Evolutionary conservation across 2,888 invertebrate species (phyloP), one percentile per base, ranked within the genome.

Genomic region (Drosophila birchii): DNA sequence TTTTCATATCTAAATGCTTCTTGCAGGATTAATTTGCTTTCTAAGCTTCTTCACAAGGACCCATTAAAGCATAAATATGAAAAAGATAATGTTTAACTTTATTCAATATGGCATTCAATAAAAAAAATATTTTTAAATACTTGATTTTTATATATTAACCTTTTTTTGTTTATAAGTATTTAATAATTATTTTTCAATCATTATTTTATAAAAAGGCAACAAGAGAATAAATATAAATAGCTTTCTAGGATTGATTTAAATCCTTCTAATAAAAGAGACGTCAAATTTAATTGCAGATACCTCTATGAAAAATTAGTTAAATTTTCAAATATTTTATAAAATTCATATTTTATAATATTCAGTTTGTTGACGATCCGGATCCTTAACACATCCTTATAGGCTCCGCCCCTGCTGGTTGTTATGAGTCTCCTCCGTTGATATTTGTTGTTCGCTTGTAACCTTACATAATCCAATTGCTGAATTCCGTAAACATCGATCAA

Each of bases 391-490:
- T 29, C 29, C 3, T 34, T 3, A 51, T 51, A 49, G 29, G 20
- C 11, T 1, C 12, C 20, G 41, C 11, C 23, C 39, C 32, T 62
- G 75, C 73, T 57, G 63, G 70, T 68, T 55, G 81, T 72, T 86
- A 64, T 53, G 60, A 67, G 11, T 18, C 45, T 3, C 5, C 26
- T 26, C 8, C 26, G 1, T 4, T 12, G 49, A 32, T 32, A 58
- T 72, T 79, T 70, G 77, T 45, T 73, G 66, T 54, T 51, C 39
- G 47, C 29, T 23, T 23, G 34, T 66, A 29, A 51, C 60, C 76
- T 83, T 87, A 78, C 54, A 84, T 83, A 83, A 83, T 83, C 82
- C 78, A 87, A 76, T 83, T 79, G 81, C 56, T 76, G 67, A 73
- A 87, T 83, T 87, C 81, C 85, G 85, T 81, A 78, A 84, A 83